These are phyloP conservation scores for Epirrita christyi DNA, from an alignment of 2,888 invertebrate species.

Conservation along the genomic window DNA sequence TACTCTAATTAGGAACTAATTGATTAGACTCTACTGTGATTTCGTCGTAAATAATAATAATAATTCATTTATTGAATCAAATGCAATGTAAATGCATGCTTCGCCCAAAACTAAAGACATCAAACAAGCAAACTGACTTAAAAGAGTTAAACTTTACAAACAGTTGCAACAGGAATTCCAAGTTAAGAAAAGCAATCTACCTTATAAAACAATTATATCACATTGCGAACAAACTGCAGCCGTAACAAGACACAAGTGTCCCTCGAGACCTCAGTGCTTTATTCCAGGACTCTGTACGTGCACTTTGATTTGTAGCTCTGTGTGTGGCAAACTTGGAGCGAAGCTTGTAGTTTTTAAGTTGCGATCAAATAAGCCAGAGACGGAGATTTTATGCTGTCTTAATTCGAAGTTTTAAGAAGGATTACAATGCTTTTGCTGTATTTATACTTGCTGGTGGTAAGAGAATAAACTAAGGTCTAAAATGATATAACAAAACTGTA, in stretches of 20 bases:
- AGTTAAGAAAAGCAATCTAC: conserved; percentile 10
- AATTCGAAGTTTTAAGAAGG: not conserved
- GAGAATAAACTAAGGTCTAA: not conserved
- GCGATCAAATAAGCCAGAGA: not conserved
- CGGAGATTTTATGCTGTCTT: not conserved
- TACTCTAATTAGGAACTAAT: too few species aligned
- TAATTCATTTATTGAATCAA: too few species aligned
- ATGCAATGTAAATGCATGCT: too few species aligned
- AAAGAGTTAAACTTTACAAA: too few species aligned
- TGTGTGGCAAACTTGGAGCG: conserved; percentile 1
- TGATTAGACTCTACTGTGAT: too few species aligned
- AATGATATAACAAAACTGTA: too few species aligned
- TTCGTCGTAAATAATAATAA: too few species aligned
- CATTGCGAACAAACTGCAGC: conserved; percentile 10
- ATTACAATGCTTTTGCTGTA: not conserved
- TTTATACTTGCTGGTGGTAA: not conserved
- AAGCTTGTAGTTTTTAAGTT: conserved; percentile 6
- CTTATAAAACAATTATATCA: conserved; percentile 19
- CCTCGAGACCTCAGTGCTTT: conserved; percentile 8
- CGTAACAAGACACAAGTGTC: conserved; percentile 19
- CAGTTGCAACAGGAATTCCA: too few species aligned
- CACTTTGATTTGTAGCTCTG: conserved; percentile 24
- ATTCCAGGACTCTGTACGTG: conserved; percentile 17
- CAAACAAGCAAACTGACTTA: too few species aligned
- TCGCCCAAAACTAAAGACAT: too few species aligned